phyloP scores from a whole-genome alignment of 1,140 invertebrate genomes.

The Agrilus planipennis region DNA sequence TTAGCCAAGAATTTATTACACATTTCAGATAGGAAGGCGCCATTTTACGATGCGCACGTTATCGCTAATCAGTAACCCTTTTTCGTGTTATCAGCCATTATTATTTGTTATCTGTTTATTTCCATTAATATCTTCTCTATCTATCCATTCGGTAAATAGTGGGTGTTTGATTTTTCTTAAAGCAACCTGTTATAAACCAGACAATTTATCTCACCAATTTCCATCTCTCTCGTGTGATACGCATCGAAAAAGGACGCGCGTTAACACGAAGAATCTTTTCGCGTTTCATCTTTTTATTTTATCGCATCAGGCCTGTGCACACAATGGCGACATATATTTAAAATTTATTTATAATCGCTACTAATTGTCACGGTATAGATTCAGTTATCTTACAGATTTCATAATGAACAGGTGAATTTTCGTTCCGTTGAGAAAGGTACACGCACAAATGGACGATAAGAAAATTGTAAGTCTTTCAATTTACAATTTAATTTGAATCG shows the following conservation, averaged over 20 bases:
- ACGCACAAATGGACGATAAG: too few species aligned
- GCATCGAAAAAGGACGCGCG: too few species aligned
- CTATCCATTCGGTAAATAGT: constrained; percentile 1
- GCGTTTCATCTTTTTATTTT: too few species aligned
- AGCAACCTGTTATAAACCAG: constrained; percentile 1
- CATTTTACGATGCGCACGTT: neutral
- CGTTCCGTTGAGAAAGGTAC: too few species aligned
- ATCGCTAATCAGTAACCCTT: too few species aligned
- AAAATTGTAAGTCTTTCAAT: constrained; percentile 4
- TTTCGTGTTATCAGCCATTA: constrained; percentile 12
- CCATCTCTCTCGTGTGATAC: too few species aligned
- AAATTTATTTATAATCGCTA: too few species aligned
- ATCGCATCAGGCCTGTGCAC: too few species aligned
- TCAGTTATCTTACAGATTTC: constrained; percentile 3
- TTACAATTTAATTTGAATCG: too few species aligned
- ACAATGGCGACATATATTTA: constrained; percentile 1
- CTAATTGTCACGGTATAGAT: constrained; percentile 6
- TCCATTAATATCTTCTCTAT: constrained; percentile 7
- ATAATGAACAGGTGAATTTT: too few species aligned
- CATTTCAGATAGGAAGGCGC: neutral
- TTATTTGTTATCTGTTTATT: constrained; percentile 8
- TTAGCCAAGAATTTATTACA: neutral
- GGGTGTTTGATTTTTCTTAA: constrained; percentile 8
- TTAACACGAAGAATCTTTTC: too few species aligned
- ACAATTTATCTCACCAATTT: too few species aligned